These are phyloP conservation scores for Bombyx huttoni DNA, from an alignment of 2,888 invertebrate genomes.

Conservation along the genomic window DNA sequence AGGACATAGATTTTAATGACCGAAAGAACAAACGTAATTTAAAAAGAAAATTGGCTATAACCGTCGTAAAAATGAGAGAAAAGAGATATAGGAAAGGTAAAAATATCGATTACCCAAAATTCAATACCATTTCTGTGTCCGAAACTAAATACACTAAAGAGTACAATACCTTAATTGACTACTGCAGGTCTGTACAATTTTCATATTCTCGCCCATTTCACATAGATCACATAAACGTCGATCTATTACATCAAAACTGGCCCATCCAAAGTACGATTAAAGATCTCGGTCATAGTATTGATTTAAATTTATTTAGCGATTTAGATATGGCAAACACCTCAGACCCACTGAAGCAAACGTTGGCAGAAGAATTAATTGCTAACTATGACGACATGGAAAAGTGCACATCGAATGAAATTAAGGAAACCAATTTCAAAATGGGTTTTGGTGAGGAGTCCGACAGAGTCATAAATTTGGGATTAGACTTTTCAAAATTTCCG, in stretches of 20 bases:
- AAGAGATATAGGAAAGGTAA: constrained; percentile 52
- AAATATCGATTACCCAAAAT: constrained; percentile 48
- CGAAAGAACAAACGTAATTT: constrained; percentile 12
- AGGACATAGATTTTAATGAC: constrained; percentile 1
- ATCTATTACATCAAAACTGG: constrained; percentile 33
- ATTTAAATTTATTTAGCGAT: constrained; percentile 28
- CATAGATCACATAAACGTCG: constrained; percentile 41
- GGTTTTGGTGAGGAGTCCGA: constrained; percentile 74
- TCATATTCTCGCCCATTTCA: constrained; percentile 49
- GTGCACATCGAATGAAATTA: constrained; percentile 20
- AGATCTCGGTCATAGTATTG: constrained; percentile 7
- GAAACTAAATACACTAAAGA: constrained; percentile 38
- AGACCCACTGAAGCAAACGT: constrained; percentile 33
- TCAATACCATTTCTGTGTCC: constrained; percentile 17
- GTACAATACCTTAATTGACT: constrained; percentile 38
- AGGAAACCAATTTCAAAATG: constrained; percentile 59
- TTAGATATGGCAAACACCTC: constrained; percentile 8
- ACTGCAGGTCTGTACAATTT: constrained; percentile 48
- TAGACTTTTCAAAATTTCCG: constrained; percentile 53
- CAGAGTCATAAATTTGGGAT: constrained; percentile 66
- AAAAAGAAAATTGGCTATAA: constrained; percentile 40
- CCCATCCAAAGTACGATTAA: constrained; percentile 21
- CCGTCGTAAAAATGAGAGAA: constrained; percentile 19
- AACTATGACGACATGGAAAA: constrained; percentile 22
- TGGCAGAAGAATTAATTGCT: constrained; percentile 43